Evolutionary conservation across 1,140 invertebrate genomes (phyloP), one percentile per base, ranked within the genome.

Genomic region (Dysdera silvatica): DNA sequence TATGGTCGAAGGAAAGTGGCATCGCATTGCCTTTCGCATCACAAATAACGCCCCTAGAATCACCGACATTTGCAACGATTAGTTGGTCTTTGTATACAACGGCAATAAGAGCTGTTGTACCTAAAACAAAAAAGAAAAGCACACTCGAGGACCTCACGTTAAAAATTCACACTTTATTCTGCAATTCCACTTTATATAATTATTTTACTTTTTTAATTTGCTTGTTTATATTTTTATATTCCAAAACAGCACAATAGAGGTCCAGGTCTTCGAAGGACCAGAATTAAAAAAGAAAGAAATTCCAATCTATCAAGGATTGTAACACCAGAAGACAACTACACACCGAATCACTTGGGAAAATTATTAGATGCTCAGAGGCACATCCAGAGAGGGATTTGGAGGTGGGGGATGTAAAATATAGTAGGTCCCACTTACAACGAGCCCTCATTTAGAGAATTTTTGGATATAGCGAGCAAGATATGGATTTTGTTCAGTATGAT

Each of bases 61-160:
- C 94, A 8, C 94, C 94, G 28, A 97, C 91, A 83, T 97, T 97
- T 7, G 92, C 93, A 26, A 97, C 91, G 65, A 90, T 87, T 47
- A 98, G 75, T 68, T 84, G 82, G 32, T 70, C 66, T 28, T 71
- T 68, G 68, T 85, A 84, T 29, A 84, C 84, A 75, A 92, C 87
- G 32, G 91, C 92, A 65, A 97, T 86, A 16, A 98, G 77, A 1
- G 90, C 90, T 53, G 94, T 98, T 20, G 91, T 94, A n/a, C 93
- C 86, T 85, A 70, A 6, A 71, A 69, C 55, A 28, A 55, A 33
- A 12, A 47, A 58, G 29, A 26, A 14, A 16, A 16, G 16, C 37
- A 20, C 37, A 40, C 14, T 16, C 37, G 37, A 16, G 16, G 37
- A 40, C 20, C 37, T 40, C 14, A 16, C 16, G 37, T 20, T 40